Conservation (phyloP, 2,113 vertebrate genomes). For the Heterocephalus glaber region DNA sequence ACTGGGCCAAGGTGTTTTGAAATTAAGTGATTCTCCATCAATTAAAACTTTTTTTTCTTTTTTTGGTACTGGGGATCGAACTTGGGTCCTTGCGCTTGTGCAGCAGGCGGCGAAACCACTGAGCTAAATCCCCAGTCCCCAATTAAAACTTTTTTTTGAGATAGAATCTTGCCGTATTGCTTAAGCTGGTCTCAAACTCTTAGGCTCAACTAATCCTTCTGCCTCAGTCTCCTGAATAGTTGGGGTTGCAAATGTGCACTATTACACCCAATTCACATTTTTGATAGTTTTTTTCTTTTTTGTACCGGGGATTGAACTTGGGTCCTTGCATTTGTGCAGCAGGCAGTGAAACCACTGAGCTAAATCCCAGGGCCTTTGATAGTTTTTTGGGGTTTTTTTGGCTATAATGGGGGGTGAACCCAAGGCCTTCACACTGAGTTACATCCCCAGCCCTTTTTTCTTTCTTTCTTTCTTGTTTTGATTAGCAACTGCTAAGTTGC, state of each 20-base stretch:
- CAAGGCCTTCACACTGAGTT: neutral
- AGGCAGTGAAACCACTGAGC: too few species aligned
- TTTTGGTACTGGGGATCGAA: too few species aligned
- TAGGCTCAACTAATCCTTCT: neutral
- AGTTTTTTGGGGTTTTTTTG: too few species aligned
- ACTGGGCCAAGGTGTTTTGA: neutral
- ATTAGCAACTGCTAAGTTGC: neutral
- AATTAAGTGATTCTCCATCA: slow-evolving; percentile 13
- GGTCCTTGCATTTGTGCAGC: too few species aligned
- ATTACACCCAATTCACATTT: neutral
- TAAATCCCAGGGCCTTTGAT: too few species aligned
- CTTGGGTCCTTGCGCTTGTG: too few species aligned
- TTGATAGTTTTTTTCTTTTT: neutral
- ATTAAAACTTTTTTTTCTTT: neutral
- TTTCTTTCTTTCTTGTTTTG: neutral
- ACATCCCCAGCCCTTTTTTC: neutral
- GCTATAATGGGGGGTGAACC: neutral
- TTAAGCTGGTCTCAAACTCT: neutral
- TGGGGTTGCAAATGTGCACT: neutral
- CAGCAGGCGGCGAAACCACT: too few species aligned
- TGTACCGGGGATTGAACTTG: too few species aligned
- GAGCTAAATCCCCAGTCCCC: too few species aligned
- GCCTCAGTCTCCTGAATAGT: neutral
- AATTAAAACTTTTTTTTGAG: too few species aligned
- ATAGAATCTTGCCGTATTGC: too few species aligned